Evolutionary conservation across 2,113 vertebrate species (phyloP), one percentile per base, ranked within the genome.

Genomic region (Ceratotherium simum): DNA sequence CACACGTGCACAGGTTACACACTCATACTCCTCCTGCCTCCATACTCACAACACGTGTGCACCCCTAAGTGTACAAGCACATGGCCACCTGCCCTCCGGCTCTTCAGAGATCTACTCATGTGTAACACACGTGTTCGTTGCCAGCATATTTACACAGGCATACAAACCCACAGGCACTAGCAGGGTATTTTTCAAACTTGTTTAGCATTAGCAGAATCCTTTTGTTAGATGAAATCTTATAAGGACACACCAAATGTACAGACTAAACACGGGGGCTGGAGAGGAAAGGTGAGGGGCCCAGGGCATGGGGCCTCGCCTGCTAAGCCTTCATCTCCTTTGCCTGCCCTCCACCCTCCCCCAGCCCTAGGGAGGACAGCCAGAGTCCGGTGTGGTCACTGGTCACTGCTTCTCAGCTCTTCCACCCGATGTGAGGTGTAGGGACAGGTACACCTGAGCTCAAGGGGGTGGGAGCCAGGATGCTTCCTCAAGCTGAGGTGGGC

Each of bases 131-230:
- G 0, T 27, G 48, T 21, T 27, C 39, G 2, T 0, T 56, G 33
- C 36, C 36, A 54, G 48, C 21, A 46, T 4, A 20, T 76, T 13
- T 25, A 14, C n/a, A 76, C 92, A 69, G 21, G 60, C 76, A 69
- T 36, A 84, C 23, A 65, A 36, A 76, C 62, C 70, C 73, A 87
- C 6, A 10, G 25, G 79, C 39, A 39, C 67, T n/a, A 65, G 85
- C 48, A 67, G 90, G 70, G 21, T 73, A 29, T 64, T 94, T 97
- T 93, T 64, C 73, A 65, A 97, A 96, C 36, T 75, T 86, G 65
- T 84, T 91, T 20, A 90, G 64, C 36, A 13, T 46, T 33, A 88
- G 65, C 69, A 90, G 90, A 95, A 67, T 75, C 73, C 73, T 73
- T 92, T 92, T 39, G 70, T 95, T 48, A 69, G 84, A n/a, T 69